A percentile compares a stretch with the other conserved stretches of the same genome.
Evolutionary conservation across 2,797 vertebrate species (phyloP).

Genomic region (Enoplosus armatus): DNA sequence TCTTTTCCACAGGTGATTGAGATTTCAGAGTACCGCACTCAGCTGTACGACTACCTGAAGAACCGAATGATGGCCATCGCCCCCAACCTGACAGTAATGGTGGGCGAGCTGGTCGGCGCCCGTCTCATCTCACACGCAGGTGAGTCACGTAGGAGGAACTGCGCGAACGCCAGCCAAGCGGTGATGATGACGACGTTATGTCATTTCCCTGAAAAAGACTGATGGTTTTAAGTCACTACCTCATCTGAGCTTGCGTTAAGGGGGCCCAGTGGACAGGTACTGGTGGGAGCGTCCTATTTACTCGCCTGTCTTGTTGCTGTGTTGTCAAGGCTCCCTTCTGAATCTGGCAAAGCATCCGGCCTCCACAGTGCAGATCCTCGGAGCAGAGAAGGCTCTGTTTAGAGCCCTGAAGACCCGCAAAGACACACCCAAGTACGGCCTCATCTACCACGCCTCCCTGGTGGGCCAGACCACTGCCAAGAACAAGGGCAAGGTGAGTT

Average conservation of each 20-base stretch:
- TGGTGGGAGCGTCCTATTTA: not conserved
- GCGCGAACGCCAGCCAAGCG: constrained; percentile 37
- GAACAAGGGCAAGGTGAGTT: constrained; percentile 96
- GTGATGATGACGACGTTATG: constrained; percentile 80
- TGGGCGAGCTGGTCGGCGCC: constrained; percentile 97
- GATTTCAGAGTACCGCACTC: constrained; percentile 95
- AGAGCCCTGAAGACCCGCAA: constrained; percentile 95
- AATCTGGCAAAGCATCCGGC: constrained; percentile 98
- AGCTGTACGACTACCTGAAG: constrained; percentile 97
- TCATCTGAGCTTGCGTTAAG: constrained; percentile 89
- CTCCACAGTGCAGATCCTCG: constrained; percentile 97
- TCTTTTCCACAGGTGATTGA: constrained; percentile 90
- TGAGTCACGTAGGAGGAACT: constrained; percentile 48
- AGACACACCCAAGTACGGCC: constrained; percentile 97
- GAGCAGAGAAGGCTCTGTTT: constrained; percentile 97
- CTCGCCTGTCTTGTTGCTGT: not conserved
- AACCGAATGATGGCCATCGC: constrained; percentile 99
- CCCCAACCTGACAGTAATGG: constrained; percentile 96
- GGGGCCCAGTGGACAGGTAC: accelerated
- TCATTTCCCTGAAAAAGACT: constrained; percentile 73
- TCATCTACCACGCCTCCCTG: constrained; percentile 97
- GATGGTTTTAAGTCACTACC: constrained; percentile 93
- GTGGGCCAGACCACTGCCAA: constrained; percentile 96
- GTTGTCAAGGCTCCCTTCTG: constrained; percentile 90
- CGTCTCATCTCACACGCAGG: constrained; percentile 97